phyloP scores from a whole-genome alignment of 2,797 vertebrate species.

The Urocyon cinereoargenteus region DNA sequence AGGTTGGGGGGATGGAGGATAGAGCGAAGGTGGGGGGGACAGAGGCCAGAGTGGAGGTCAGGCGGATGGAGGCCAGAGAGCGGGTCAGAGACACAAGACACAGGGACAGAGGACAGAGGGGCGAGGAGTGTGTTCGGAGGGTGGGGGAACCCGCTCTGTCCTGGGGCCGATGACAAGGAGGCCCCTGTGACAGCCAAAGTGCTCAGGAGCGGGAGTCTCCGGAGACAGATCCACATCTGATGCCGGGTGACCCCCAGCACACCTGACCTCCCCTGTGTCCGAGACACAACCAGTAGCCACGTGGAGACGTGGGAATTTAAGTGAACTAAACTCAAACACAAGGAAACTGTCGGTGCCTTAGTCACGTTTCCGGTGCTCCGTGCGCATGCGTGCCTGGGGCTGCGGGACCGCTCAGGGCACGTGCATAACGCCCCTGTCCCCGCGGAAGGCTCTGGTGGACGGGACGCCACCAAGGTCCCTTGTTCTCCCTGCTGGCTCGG shows the following conservation, averaged over 20 bases:
- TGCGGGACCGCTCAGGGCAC: rapidly evolving
- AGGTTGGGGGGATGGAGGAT: no score
- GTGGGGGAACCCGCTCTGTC: neutral
- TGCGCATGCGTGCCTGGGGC: rapidly evolving
- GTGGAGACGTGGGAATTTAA: rapidly evolving
- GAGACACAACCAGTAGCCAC: neutral
- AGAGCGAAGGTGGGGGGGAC: no score
- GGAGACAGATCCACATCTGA: neutral
- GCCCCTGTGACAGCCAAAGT: neutral
- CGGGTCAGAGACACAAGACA: rapidly evolving
- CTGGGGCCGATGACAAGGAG: no score
- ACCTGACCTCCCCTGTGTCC: neutral
- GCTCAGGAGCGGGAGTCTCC: neutral
- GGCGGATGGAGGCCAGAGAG: rapidly evolving
- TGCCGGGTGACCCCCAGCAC: neutral
- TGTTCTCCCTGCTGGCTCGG: neutral
- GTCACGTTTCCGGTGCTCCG: neutral
- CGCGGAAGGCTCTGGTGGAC: neutral
- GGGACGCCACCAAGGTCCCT: neutral
- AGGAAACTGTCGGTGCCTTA: rapidly evolving
- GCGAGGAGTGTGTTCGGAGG: neutral
- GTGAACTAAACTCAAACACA: no score
- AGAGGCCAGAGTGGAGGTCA: neutral
- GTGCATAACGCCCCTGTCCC: rapidly evolving
- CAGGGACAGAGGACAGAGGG: rapidly evolving